Conservation (phyloP, 1,140 invertebrate species). For the Drosophila auraria region DNA sequence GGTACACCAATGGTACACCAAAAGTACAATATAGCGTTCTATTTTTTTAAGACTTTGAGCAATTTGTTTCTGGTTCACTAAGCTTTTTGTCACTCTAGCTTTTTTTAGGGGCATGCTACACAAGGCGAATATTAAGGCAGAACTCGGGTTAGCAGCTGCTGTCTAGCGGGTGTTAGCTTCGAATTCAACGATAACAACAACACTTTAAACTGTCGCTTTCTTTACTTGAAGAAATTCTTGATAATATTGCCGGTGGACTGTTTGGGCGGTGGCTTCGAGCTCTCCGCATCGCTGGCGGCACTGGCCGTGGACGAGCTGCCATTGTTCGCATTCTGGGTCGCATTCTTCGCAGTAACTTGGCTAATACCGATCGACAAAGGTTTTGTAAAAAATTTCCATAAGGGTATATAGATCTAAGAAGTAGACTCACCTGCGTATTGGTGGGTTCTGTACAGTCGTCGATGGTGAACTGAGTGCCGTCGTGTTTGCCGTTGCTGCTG, state of each 20-base stretch:
- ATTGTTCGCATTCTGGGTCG: slow-evolving; percentile 45
- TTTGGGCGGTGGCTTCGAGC: slow-evolving; percentile 72
- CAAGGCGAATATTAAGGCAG: background rate
- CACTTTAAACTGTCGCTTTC: background rate
- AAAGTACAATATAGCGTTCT: too few relatives aligned
- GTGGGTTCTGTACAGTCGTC: slow-evolving; percentile 72
- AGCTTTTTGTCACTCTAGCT: background rate
- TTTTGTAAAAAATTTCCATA: slow-evolving; percentile 11
- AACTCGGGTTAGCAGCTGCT: slow-evolving; percentile 25
- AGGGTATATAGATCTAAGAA: background rate
- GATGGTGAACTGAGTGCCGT: slow-evolving; percentile 69
- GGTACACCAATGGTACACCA: too few relatives aligned
- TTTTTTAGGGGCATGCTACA: slow-evolving; percentile 39
- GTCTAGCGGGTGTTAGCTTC: slow-evolving; percentile 26
- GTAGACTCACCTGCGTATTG: slow-evolving; percentile 74
- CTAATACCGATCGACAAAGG: slow-evolving; percentile 44
- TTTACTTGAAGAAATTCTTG: slow-evolving; percentile 98
- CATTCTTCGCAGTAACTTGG: slow-evolving; percentile 80
- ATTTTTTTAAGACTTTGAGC: too few relatives aligned
- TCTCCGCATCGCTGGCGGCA: slow-evolving; percentile 63
- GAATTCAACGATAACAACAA: slow-evolving; percentile 27
- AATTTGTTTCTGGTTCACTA: background rate
- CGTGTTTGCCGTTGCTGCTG: slow-evolving; percentile 61
- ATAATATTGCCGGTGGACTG: slow-evolving; percentile 95
- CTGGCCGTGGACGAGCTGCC: slow-evolving; percentile 86